phyloP scores from a whole-genome alignment of 2,888 invertebrate genomes.

The Abrostola tripartita region DNA sequence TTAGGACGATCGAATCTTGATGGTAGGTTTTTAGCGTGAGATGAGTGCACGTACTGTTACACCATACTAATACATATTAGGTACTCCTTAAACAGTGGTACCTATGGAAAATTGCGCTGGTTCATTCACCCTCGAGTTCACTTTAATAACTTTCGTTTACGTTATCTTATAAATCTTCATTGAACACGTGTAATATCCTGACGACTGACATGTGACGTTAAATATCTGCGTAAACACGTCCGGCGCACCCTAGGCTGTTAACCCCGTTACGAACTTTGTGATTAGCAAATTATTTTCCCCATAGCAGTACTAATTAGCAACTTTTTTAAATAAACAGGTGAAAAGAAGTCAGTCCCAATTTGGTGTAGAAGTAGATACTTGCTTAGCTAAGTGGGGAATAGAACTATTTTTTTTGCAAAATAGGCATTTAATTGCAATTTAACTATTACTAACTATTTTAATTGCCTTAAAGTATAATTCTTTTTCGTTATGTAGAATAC shows the following conservation, averaged over 20 bases:
- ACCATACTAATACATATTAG: neutral
- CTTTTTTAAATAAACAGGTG: neutral
- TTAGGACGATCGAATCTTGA: conserved; percentile 15
- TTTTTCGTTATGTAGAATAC: too few relatives aligned
- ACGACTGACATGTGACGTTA: conserved; percentile 1
- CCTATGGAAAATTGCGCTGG: conserved; percentile 4
- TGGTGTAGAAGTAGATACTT: too few relatives aligned
- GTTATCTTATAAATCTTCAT: conserved; percentile 19
- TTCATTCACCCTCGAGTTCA: conserved; percentile 12
- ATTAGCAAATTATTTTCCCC: conserved; percentile 1
- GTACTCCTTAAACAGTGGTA: too few relatives aligned
- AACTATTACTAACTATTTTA: too few relatives aligned
- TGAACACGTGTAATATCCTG: conserved; percentile 5
- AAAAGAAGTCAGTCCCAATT: neutral
- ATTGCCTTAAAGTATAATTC: too few relatives aligned
- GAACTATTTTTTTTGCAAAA: too few relatives aligned
- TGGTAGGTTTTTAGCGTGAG: conserved; percentile 9
- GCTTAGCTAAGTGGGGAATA: too few relatives aligned
- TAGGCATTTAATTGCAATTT: too few relatives aligned
- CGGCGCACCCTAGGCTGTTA: neutral
- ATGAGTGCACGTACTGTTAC: neutral
- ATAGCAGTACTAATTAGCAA: neutral
- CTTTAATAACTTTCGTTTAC: conserved; percentile 8
- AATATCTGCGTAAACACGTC: neutral
- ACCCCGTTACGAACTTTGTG: conserved; percentile 1